phyloP scores from a whole-genome alignment of 2,113 vertebrate species.

The Corvus hawaiiensis region DNA sequence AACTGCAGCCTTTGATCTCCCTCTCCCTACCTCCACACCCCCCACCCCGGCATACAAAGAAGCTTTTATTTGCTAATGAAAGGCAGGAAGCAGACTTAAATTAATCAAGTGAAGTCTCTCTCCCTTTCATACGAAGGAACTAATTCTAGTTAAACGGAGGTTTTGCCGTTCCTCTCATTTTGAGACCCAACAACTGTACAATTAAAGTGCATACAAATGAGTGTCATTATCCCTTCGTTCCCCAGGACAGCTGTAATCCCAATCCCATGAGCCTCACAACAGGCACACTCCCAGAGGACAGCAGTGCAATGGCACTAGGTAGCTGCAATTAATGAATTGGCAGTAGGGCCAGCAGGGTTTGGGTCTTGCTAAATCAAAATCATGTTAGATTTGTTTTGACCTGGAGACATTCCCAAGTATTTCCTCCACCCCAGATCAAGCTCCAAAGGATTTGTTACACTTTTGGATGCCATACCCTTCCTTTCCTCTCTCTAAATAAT shows the following conservation, averaged over 20 bases:
- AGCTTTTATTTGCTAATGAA: neutral
- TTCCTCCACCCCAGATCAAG: neutral
- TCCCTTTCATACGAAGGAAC: neutral
- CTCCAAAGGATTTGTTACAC: neutral
- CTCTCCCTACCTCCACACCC: neutral
- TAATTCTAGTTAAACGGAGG: neutral
- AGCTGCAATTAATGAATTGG: neutral
- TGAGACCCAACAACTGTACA: neutral
- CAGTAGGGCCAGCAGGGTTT: neutral
- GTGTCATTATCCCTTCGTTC: neutral
- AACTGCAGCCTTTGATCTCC: neutral
- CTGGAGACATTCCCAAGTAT: neutral
- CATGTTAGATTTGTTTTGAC: neutral
- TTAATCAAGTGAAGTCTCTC: neutral
- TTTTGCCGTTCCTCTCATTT: neutral
- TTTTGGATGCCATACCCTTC: neutral
- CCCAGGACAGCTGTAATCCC: neutral
- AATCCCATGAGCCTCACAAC: neutral
- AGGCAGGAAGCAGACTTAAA: neutral
- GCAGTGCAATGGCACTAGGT: neutral
- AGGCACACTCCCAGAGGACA: neutral
- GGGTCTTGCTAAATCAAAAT: neutral
- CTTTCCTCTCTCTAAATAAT: neutral
- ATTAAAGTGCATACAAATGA: neutral
- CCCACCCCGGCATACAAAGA: neutral